Percentiles rank a stretch among this genome's conserved stretches.
Evolutionary conservation across 2,888 invertebrate species (phyloP).

Genomic region (Drosophila meridionalis): DNA sequence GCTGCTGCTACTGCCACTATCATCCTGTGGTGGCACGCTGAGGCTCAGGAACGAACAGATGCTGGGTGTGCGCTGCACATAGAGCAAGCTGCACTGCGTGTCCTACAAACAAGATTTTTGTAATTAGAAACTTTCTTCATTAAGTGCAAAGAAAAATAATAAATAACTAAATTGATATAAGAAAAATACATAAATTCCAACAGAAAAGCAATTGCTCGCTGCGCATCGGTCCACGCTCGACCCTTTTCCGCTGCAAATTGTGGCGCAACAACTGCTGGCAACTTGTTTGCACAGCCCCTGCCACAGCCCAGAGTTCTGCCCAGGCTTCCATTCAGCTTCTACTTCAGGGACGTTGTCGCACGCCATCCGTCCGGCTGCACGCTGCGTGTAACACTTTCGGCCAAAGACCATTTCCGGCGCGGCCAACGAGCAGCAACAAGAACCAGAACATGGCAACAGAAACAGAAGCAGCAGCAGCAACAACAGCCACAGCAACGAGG

Average conservation of each 20-base stretch:
- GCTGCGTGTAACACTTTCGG: conserved; percentile 77
- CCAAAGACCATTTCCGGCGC: conserved; percentile 78
- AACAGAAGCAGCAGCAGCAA: conserved; percentile 8
- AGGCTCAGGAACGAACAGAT: conserved; percentile 83
- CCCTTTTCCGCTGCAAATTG: conserved; percentile 39
- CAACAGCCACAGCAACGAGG: conserved; percentile 23
- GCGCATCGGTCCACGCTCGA: not conserved
- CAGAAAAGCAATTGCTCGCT: conserved; percentile 33
- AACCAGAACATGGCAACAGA: conserved; percentile 25
- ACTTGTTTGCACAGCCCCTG: conserved; percentile 39
- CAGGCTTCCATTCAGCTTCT: not conserved
- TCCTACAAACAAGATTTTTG: conserved; percentile 60
- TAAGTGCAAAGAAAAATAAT: conserved; percentile 67
- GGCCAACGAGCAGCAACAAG: conserved; percentile 57
- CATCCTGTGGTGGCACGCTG: conserved; percentile 34
- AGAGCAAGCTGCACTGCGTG: conserved; percentile 81
- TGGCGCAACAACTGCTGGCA: conserved; percentile 67
- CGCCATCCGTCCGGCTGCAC: conserved; percentile 50
- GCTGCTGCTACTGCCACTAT: conserved; percentile 16
- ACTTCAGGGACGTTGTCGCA: conserved; percentile 27
- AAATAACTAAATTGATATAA: conserved; percentile 78
- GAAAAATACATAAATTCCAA: conserved; percentile 66
- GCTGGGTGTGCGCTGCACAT: conserved; percentile 82
- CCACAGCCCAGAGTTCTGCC: not conserved
- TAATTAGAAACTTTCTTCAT: conserved; percentile 78